phyloP scores from a whole-genome alignment of 2,797 vertebrate species.

The Myripristis murdjan region DNA sequence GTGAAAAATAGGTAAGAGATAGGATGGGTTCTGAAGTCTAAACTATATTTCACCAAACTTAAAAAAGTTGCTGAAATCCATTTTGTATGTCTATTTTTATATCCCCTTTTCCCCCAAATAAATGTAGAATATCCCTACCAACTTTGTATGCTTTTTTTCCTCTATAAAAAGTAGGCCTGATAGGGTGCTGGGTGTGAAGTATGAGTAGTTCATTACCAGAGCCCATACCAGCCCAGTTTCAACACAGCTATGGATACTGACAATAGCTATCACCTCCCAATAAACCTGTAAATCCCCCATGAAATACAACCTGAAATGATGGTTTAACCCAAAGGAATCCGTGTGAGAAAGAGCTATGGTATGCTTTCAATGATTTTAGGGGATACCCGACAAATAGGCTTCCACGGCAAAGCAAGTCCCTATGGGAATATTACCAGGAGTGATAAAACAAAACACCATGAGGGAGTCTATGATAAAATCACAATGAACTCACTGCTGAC shows the following conservation, averaged over 20 bases:
- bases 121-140: too few relatives aligned
- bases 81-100: neutral
- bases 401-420: too few relatives aligned
- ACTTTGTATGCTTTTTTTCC: too few relatives aligned
- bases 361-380: neutral
- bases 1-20: constrained; percentile 1
- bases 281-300: neutral
- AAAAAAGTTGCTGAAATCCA: neutral
- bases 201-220: constrained; percentile 3
- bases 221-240: constrained; percentile 9
- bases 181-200: constrained; percentile 8
- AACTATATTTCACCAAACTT: constrained; percentile 3
- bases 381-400: neutral
- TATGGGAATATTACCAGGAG: neutral
- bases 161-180: constrained; percentile 15
- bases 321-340: neutral
- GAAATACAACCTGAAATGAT: neutral
- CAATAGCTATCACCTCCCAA: neutral
- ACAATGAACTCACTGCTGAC: constrained; percentile 6
- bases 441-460: too few relatives aligned
- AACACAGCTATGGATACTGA: constrained; percentile 6
- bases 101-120: neutral
- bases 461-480: neutral
- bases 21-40: neutral
- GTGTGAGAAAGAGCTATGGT: too few relatives aligned